Base-by-base conservation (phyloP, 2,888 invertebrate genomes). In the Eupelmus urozonus region DNA sequence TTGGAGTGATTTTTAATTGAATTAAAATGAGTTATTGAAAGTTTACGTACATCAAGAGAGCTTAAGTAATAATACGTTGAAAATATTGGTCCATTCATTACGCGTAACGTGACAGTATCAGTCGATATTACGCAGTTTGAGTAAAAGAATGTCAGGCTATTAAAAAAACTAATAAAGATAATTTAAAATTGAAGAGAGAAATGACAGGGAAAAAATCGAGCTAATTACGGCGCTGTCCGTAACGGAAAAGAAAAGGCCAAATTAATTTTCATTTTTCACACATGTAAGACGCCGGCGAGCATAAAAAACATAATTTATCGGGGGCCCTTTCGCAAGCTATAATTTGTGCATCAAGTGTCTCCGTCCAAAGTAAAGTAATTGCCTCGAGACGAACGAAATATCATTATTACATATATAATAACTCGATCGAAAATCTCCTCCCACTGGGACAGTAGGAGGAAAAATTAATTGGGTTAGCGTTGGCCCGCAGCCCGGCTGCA, bases 221-320 rank as follows among this genome's bases (percentile, higher is more conserved):
- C 59, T 20, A 20, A 45, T 70, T 71, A 20, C 27, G 16, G 16
- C 23, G n/a, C 25, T 20, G 25, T 40, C 13, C 16, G 2, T 45
- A 7, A 45, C 0, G 7, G 16, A 1, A 13, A 20, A 16, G 3
- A 27, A 34, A 66, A 23, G 25, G 13, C 0, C 0, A 23, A 49
- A 66, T 74, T 34, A 49, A 66, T 74, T 74, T 57, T 57, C 7
- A 65, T 20, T 74, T 49, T 74, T 57, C 23, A 45, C 20, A 13
- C 13, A 9, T 3, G 27, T 25, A 18, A 18, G 29, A 20, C 20
- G 23, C 55, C 42, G 20, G 63, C n/a, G n/a, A n/a, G n/a, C n/a
- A n/a, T n/a, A n/a, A 45, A 65, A 45, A 63, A 4, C 51, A 49
- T 65, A 65, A 73, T 73, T 73, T 73, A 73, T 65, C 65, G 65